Evolutionary conservation across 2,888 invertebrate species (phyloP).

Genomic region (Cecidostiba fungosa): DNA sequence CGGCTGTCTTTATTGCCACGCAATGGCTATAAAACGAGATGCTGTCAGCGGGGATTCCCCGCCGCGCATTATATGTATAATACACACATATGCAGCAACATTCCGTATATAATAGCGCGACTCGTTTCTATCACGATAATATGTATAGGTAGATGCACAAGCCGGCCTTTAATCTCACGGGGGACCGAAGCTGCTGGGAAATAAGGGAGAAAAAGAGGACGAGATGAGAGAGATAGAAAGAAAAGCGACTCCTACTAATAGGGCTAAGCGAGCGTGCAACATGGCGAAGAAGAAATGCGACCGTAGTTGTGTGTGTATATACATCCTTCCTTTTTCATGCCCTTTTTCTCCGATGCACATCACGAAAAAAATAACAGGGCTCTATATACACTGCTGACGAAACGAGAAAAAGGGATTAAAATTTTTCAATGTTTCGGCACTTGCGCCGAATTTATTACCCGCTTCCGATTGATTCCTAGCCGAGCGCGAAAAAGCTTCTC

Average conservation of each 20-base stretch:
- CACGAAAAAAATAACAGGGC: neutral
- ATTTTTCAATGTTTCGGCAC: constrained; percentile 43
- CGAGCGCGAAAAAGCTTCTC: neutral
- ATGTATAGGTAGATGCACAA: neutral
- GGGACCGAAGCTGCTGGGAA: constrained; percentile 35
- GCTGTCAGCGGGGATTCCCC: neutral
- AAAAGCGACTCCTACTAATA: constrained; percentile 32
- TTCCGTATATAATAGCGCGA: no score
- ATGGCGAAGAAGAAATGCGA: constrained; percentile 34
- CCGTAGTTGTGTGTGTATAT: neutral
- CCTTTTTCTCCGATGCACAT: neutral
- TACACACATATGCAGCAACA: no score
- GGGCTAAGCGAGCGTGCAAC: constrained; percentile 30
- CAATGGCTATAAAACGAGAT: neutral
- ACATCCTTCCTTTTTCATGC: neutral
- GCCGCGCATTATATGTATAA: neutral
- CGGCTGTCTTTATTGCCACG: neutral
- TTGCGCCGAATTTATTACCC: constrained; percentile 6
- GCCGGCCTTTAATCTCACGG: constrained; percentile 37
- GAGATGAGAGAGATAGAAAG: neutral
- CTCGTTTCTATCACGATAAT: neutral
- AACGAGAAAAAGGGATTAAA: constrained; percentile 50
- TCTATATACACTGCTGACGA: constrained; percentile 55
- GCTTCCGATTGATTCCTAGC: constrained; percentile 29
- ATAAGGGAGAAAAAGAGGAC: constrained; percentile 29